Evolutionary conservation across 1,140 invertebrate genomes (phyloP), one percentile per base, ranked within the genome.

Genomic region (Caerostris darwini): DNA sequence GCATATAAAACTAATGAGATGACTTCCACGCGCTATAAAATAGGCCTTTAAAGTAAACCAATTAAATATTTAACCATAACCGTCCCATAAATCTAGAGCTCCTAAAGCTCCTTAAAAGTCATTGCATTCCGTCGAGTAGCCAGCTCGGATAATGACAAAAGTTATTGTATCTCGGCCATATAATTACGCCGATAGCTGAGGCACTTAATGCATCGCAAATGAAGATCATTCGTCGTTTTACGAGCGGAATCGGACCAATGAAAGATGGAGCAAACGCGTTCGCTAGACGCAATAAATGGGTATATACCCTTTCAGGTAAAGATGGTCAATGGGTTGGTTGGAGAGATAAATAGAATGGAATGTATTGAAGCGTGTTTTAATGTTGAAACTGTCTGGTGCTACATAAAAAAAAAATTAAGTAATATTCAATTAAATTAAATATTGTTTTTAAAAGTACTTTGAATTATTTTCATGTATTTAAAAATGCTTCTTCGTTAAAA

Each of bases 191-290:
- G 71, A 81, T n/a, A 34, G 71, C n/a, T 5, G 71, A 14, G 12
- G 56, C 12, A 87, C 14, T 87, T 10, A 87, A 87, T 87, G 85
- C 59, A 17, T 64, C 85, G n/a, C 57, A 87, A 50, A 87, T 88
- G 86, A 88, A 88, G 86, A 88, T 64, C 86, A 64, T 88, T 88
- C 86, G 5, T 53, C 3, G 59, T 53, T 88, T 88, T 88, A 88
- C 10, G 86, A 64, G 86, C 8, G 14, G 5, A 14, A n/a, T 34
- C 56, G 6, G 54, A 34, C 82, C 54, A 83, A 83, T 83, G 17
- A 83, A 17, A 83, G 54, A n/a, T 5, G 6, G 7, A 17, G 7
- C 14, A 57, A 57, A 34, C 57, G 53, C 82, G 17, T 19, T 83
- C 57, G n/a, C 34, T 83, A 56, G 56, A 56, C 5, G 82, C 82